These are phyloP conservation scores for Calosoma granatense DNA, from an alignment of 1,140 invertebrate genomes.

Conservation along the genomic window DNA sequence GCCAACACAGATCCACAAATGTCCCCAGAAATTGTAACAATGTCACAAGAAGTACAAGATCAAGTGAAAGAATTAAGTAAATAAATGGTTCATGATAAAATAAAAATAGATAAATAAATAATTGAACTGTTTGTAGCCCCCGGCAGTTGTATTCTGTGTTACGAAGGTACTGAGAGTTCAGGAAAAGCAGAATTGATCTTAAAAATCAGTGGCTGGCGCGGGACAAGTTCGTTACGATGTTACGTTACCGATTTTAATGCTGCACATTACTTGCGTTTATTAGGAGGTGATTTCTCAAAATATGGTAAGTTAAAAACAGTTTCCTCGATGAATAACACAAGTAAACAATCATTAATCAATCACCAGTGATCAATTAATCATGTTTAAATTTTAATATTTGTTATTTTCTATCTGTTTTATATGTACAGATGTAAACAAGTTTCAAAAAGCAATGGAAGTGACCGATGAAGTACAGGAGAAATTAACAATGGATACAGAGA, in stretches of 20 bases:
- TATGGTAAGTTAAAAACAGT: slow-evolving; percentile 60
- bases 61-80: slow-evolving; percentile 55
- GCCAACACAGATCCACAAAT: slow-evolving; percentile 63
- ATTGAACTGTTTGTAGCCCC: slow-evolving; percentile 40
- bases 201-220: slow-evolving; percentile 80
- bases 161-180: slow-evolving; percentile 42
- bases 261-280: slow-evolving; percentile 72
- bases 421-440: slow-evolving; percentile 38
- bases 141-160: slow-evolving; percentile 67
- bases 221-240: slow-evolving; percentile 72
- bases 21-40: slow-evolving; percentile 54
- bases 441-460: slow-evolving; percentile 30
- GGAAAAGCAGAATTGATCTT: slow-evolving; percentile 43
- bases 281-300: slow-evolving; percentile 73
- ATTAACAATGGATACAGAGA: not conserved
- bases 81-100: slow-evolving; percentile 22
- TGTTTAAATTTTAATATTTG: too few relatives aligned
- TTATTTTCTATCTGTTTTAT: slow-evolving; percentile 18
- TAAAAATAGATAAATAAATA: slow-evolving; percentile 17
- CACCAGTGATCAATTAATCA: not conserved
- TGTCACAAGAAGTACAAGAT: slow-evolving; percentile 52
- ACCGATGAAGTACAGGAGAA: slow-evolving; percentile 7
- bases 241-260: slow-evolving; percentile 77
- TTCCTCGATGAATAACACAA: slow-evolving; percentile 7
- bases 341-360: not conserved